A percentile compares a stretch with the other conserved stretches of the same genome.
phyloP scores from a whole-genome alignment of 2,113 vertebrate genomes.

The Psittacus erithacus region DNA sequence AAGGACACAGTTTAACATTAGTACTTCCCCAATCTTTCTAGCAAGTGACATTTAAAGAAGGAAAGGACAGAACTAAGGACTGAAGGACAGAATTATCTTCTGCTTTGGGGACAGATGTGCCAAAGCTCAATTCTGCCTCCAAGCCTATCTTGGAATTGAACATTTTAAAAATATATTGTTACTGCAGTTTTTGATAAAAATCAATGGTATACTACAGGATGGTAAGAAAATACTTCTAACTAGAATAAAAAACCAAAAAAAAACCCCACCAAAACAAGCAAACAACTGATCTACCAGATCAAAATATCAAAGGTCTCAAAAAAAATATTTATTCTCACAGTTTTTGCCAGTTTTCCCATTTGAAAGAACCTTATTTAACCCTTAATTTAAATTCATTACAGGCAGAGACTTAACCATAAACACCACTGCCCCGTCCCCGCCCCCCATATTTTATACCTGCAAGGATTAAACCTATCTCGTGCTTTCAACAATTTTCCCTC shows the following conservation, averaged over 20 bases:
- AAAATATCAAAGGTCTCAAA: not conserved
- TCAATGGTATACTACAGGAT: not conserved
- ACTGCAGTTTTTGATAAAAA: not conserved
- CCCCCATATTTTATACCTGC: not conserved
- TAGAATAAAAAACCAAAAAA: not conserved
- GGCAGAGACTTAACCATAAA: not conserved
- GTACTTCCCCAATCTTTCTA: not conserved
- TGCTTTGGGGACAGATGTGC: not conserved
- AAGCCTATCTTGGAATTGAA: not conserved
- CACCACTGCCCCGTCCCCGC: not conserved
- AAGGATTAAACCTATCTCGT: not conserved
- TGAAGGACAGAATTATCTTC: not conserved
- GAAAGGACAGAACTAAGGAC: not conserved
- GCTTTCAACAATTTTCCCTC: not conserved
- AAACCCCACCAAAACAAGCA: not conserved
- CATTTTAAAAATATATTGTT: not conserved
- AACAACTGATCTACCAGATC: not conserved
- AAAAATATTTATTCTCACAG: not conserved
- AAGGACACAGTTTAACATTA: not conserved
- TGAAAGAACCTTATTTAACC: not conserved
- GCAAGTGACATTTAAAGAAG: not conserved
- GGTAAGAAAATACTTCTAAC: not conserved
- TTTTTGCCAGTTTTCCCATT: not conserved
- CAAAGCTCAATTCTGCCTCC: not conserved
- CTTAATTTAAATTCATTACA: not conserved